Evolutionary conservation across 2,113 vertebrate species (phyloP), one percentile per base, ranked within the genome.

Genomic region (Hiodon alosoides): DNA sequence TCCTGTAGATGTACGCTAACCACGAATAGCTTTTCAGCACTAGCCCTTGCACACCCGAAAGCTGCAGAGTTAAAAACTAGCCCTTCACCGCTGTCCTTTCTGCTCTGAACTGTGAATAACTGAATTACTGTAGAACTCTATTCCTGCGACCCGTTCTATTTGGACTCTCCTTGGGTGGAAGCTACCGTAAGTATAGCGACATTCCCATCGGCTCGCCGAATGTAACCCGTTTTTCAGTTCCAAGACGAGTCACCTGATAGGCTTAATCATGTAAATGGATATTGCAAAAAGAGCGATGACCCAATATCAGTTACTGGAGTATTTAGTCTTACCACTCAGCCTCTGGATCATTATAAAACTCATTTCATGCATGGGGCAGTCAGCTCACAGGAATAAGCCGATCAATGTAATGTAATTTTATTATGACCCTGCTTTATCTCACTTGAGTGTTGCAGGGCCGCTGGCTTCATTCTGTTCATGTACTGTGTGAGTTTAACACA

Each of bases 171-270:
- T 72, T 73, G 16, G 67, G 72, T 82, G 71, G 55, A 69, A n/a
- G 50, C 66, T 76, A 71, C 82, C 72, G 82, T 83, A 82, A 82
- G 81, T 82, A 80, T 72, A 47, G 7, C 14, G 4, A 14, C n/a
- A 47, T 67, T 47, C 4, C n/a, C 57, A 57, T n/a, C 31, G 31
- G 31, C 31, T 31, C 55, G 10, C 52, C 13, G 13, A 77, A 53
- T 73, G 64, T 69, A 73, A 67, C 69, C 70, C 9, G 65, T 77
- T 78, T 73, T 69, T 75, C 73, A 67, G 7, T 67, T 52, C 46
- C 46, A 14, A 17, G 14, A 9, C 31, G 53, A 66, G 46, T 16
- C 17, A 52, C 13, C 54, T 11, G 4, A 46, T 16, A 5, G 46
- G 13, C 1, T n/a, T 7, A 14, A 31, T 53, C 51, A 5, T 62